These are phyloP conservation scores for Geopemphigus sp. DNA, from an alignment of 1,140 invertebrate species.

Conservation along the genomic window DNA sequence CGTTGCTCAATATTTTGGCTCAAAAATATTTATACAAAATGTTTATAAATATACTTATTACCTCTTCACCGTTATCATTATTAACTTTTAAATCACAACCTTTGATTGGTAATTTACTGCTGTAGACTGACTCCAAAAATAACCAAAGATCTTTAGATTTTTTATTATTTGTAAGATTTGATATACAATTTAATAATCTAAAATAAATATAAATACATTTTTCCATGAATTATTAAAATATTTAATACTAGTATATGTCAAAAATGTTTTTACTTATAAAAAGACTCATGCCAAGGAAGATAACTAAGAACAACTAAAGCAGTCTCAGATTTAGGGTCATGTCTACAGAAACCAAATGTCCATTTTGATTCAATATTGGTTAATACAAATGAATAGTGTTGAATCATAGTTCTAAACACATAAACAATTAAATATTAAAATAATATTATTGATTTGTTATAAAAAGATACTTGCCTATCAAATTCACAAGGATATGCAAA, in stretches of 20 bases:
- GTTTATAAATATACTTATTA: neutral
- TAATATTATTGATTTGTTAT: conserved; percentile 27
- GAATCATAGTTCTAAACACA: conserved; percentile 65
- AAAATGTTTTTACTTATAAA: conserved; percentile 72
- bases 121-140: conserved; percentile 69
- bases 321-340: conserved; percentile 77
- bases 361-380: conserved; percentile 92
- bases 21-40: neutral
- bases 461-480: conserved; percentile 65
- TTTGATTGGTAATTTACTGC: conserved; percentile 60
- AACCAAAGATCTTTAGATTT: conserved; percentile 60
- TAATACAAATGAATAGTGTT: conserved; percentile 90
- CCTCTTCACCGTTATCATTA: conserved; percentile 26
- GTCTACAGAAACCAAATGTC: conserved; percentile 93
- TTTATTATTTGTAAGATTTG: conserved; percentile 60
- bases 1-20: neutral
- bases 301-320: conserved; percentile 78
- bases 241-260: neutral
- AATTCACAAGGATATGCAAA: conserved; percentile 82
- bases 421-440: conserved; percentile 48
- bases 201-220: conserved; percentile 39
- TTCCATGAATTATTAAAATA: neutral
- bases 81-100: conserved; percentile 50
- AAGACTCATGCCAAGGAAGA: conserved; percentile 93
- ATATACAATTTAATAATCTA: conserved; percentile 63